Conservation (phyloP, 1,140 invertebrate species). For the Zaprionus vittiger region DNA sequence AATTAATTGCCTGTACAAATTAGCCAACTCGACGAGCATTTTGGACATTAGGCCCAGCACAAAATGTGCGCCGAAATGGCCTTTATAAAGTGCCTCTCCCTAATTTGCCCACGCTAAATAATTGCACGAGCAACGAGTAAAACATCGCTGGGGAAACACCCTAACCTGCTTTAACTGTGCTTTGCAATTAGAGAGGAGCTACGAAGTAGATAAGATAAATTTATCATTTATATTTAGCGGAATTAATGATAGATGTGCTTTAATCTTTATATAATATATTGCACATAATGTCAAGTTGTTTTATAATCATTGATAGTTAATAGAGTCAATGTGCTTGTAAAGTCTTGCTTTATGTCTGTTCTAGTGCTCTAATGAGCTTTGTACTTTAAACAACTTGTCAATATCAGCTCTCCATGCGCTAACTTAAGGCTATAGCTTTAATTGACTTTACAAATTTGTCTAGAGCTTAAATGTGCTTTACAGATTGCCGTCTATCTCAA, state of each 20-base stretch:
- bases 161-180: neutral
- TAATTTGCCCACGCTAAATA: constrained; percentile 38
- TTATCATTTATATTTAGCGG: neutral
- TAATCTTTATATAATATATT: no score
- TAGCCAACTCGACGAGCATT: constrained; percentile 66
- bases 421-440: no score
- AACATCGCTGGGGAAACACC: neutral
- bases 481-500: fast-evolving
- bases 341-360: no score
- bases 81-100: constrained; percentile 34
- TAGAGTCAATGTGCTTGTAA: no score
- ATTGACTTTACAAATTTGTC: no score
- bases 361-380: neutral
- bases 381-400: no score
- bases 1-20: constrained; percentile 81
- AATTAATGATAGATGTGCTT: no score
- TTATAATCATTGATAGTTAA: no score
- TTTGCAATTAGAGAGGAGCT: neutral
- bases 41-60: constrained; percentile 52
- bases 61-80: constrained; percentile 29
- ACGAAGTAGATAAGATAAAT: neutral
- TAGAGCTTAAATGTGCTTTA: neutral
- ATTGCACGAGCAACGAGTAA: constrained; percentile 3
- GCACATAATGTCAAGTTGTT: no score
- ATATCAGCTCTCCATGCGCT: neutral